Conservation (phyloP, 2,113 vertebrate species). For the Neoarius graeffei region DNA sequence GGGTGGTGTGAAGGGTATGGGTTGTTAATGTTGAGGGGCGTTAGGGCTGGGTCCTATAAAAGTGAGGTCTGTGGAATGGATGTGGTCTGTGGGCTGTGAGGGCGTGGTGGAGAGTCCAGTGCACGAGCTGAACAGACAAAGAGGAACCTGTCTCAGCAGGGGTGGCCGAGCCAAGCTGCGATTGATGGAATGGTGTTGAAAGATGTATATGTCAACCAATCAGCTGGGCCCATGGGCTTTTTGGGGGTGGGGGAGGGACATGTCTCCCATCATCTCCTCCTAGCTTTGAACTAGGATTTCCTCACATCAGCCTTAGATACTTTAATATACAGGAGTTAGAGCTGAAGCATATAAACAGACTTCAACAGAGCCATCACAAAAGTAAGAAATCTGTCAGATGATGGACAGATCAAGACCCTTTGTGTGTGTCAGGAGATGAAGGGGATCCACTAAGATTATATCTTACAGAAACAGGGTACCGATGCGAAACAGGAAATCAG, state of each 20-base stretch:
- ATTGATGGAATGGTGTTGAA: slow-evolving; percentile 78
- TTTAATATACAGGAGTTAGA: slow-evolving; percentile 63
- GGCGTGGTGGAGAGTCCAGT: slow-evolving; percentile 33
- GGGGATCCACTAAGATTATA: slow-evolving; percentile 52
- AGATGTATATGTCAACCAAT: slow-evolving; percentile 71
- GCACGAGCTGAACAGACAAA: slow-evolving; percentile 61
- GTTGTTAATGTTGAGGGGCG: background rate
- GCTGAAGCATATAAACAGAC: slow-evolving; percentile 40
- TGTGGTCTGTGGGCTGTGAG: slow-evolving; percentile 49
- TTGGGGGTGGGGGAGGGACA: slow-evolving; percentile 24
- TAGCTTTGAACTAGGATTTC: slow-evolving; percentile 43
- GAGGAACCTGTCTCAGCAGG: slow-evolving; percentile 67
- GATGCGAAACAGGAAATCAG: slow-evolving; percentile 4
- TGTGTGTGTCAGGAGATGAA: slow-evolving; percentile 28
- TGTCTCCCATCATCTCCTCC: slow-evolving; percentile 56
- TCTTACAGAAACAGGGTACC: slow-evolving; percentile 21
- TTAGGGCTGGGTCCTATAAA: slow-evolving; percentile 53
- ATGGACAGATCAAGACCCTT: slow-evolving; percentile 11
- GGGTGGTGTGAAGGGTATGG: slow-evolving; percentile 20
- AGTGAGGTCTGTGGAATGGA: slow-evolving; percentile 61
- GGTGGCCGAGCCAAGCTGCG: slow-evolving; percentile 59
- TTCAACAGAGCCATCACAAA: slow-evolving; percentile 43
- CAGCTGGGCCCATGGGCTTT: slow-evolving; percentile 71
- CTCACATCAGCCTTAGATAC: slow-evolving; percentile 44
- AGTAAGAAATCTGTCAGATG: slow-evolving; percentile 25